These are phyloP conservation scores for Hystrix brachyura DNA, from an alignment of 2,113 vertebrate species.

Conservation along the genomic window DNA sequence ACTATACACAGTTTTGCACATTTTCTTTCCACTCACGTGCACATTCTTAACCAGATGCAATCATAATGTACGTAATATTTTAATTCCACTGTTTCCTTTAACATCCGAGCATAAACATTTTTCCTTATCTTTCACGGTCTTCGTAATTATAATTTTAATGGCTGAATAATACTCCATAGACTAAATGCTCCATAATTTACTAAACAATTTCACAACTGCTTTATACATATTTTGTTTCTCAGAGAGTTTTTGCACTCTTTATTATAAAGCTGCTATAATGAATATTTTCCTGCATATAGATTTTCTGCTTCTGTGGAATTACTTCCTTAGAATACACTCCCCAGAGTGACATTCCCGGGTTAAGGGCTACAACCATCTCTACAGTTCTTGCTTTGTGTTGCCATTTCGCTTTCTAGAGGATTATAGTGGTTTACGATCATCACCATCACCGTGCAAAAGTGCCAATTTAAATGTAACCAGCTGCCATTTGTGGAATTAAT, in stretches of 20 bases:
- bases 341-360: conserved; percentile 10
- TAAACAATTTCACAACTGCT: conserved; percentile 52
- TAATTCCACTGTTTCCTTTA: conserved; percentile 55
- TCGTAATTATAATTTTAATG: conserved; percentile 73
- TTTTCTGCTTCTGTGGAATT: conserved; percentile 54
- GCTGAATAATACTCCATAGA: conserved; percentile 68
- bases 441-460: neutral
- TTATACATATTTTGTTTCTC: conserved; percentile 44
- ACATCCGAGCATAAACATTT: conserved; percentile 27
- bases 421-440: neutral
- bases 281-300: conserved; percentile 45
- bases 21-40: conserved; percentile 28
- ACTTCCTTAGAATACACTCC: conserved; percentile 10
- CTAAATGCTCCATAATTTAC: conserved; percentile 59
- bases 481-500: conserved; percentile 8
- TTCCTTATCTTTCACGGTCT: conserved; percentile 32
- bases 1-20: neutral
- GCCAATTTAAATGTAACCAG: conserved; percentile 6
- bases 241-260: conserved; percentile 30
- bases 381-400: neutral
- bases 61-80: conserved; percentile 15
- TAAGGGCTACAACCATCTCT: neutral
- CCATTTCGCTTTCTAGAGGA: conserved; percentile 44
- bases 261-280: conserved; percentile 38
- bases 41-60: conserved; percentile 39